Conservation (phyloP, 2,113 vertebrate species). For the Castor canadensis region DNA sequence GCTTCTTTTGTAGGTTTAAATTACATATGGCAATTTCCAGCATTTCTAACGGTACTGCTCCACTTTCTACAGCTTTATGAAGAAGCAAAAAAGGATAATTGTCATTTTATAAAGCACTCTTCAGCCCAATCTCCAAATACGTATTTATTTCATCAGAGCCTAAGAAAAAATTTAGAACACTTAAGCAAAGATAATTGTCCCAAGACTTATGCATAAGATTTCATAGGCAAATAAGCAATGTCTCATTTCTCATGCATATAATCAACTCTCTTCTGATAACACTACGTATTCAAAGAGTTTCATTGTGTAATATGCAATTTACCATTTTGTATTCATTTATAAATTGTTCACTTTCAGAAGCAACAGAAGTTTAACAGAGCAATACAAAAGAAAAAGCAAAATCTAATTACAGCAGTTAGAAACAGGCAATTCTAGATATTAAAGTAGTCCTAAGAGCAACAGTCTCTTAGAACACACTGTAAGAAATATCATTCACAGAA, state of each 20-base stretch:
- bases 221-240: background rate
- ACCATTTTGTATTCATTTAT: background rate
- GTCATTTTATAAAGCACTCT: background rate
- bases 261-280: background rate
- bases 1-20: constrained; percentile 87
- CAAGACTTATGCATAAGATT: background rate
- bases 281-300: constrained; percentile 13
- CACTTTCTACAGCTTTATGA: constrained; percentile 90
- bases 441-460: background rate
- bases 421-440: background rate
- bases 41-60: constrained; percentile 90
- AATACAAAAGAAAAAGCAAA: background rate
- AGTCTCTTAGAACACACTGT: background rate
- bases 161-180: background rate
- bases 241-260: background rate
- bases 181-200: constrained; percentile 11
- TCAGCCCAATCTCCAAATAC: too few species aligned
- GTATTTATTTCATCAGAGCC: background rate
- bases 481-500: background rate
- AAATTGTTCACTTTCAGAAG: background rate
- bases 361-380: constrained; percentile 31
- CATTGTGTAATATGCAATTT: background rate
- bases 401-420: background rate
- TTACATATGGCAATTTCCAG: constrained; percentile 91
- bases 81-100: constrained; percentile 82